Evolutionary conservation across 2,888 invertebrate genomes (phyloP).

Genomic region (Lasius fuliginosus): DNA sequence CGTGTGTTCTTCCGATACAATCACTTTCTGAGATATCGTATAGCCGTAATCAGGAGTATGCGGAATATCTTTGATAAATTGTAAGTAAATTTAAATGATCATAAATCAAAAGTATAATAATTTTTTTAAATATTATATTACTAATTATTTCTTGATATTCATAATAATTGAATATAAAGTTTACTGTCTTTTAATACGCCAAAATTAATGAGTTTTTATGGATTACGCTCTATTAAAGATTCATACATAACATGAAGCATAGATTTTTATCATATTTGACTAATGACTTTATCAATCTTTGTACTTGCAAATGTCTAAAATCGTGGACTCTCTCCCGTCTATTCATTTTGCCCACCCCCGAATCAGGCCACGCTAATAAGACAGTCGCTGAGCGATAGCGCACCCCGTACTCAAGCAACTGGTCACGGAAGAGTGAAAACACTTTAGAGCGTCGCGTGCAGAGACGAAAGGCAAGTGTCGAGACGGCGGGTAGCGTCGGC

Average conservation of each 20-base stretch:
- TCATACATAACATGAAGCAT: background rate
- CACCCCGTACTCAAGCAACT: background rate
- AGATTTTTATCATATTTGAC: conserved; percentile 16
- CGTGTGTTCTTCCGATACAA: conserved; percentile 23
- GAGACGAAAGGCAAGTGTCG: conserved; percentile 22
- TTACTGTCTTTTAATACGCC: background rate
- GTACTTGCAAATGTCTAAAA: conserved; percentile 31
- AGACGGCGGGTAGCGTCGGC: background rate
- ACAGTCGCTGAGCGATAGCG: conserved; percentile 45
- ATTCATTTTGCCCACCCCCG: conserved; percentile 8
- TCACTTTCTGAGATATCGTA: conserved; percentile 10
- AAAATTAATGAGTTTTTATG: background rate
- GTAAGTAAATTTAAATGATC: background rate
- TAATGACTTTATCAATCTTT: conserved; percentile 47
- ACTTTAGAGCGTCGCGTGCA: conserved; percentile 34
- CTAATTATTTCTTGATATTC: background rate
- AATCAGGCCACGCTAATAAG: conserved; percentile 48
- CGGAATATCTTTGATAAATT: conserved; percentile 22
- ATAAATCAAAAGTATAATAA: background rate
- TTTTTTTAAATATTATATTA: background rate
- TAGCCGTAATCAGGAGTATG: background rate
- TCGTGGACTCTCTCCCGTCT: background rate
- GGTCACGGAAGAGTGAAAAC: conserved; percentile 39
- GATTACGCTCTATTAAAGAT: background rate
- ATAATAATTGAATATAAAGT: conserved; percentile 2